Base-by-base conservation (phyloP, 2,797 vertebrate genomes). In the Diplodus puntazzo region DNA sequence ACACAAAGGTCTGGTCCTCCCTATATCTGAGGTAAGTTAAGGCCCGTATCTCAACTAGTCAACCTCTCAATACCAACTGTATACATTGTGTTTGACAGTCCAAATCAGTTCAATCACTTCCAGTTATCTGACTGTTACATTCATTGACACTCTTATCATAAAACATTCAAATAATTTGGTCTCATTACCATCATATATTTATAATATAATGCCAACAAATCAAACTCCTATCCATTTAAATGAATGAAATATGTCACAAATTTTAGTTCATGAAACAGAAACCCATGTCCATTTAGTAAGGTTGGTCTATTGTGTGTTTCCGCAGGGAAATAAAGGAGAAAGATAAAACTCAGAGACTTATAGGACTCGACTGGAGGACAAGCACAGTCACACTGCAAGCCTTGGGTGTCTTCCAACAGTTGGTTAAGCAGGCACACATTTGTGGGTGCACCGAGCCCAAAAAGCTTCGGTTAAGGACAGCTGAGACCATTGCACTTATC, bases 1-100 rank as follows among this genome's bases (percentile, higher is more conserved):
- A 75, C 23, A 46, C 16, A 9, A 25, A 39, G 7, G 30, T 66
- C 23, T 61, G 30, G 2, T 63, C 46, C 39, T 67, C 46, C 58
- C 23, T 46, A 13, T 43, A 11, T 39, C 9, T 25, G 5, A 69
- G 42, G n/a, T 50, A 50, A 34, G 69, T n/a, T 52, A 65, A 67
- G 63, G 49, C 45, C 48, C 16, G 39, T 11, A 39, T 39, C 39
- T 39, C 39, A 39, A 39, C 39, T 39, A 9, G 45, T 71, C 43
- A 45, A 69, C n/a, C 3, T 30, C 63, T 79, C 58, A 69, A 74
- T 66, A 70, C 21, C 73, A 66, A 49, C 13, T 62, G 30, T 7
- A 21, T 66, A 75, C 72, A 75, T 58, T 61, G 76, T 61, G 50
- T 80, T 39, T 58, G 55, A 73, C 73, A 27, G 25, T 60, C 59